Percentiles rank a stretch among this genome's conserved stretches.
phyloP scores from a whole-genome alignment of 2,797 vertebrate species.

The Passerculus sandwichensis region DNA sequence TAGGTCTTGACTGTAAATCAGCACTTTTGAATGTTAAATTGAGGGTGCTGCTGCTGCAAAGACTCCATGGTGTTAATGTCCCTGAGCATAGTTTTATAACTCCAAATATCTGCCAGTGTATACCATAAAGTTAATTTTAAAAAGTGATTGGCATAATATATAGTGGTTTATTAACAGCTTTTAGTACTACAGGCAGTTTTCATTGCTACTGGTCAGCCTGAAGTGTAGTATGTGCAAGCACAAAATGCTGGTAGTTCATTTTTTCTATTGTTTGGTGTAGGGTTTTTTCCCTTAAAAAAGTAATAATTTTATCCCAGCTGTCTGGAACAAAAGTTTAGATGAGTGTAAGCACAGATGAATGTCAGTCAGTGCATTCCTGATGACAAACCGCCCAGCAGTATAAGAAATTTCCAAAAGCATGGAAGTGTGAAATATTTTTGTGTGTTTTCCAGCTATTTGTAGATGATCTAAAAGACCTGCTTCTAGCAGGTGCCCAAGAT shows the following conservation, averaged over 20 bases:
- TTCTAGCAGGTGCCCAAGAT: conserved; percentile 41
- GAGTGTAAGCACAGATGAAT: not conserved
- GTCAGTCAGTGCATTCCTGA: not conserved
- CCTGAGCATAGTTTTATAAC: not conserved
- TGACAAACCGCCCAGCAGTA: conserved; percentile 11
- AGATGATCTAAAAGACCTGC: conserved; percentile 53
- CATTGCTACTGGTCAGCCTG: not conserved
- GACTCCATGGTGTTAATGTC: not conserved
- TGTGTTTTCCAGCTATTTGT: conserved; percentile 32
- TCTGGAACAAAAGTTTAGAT: not conserved
- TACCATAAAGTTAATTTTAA: not conserved
- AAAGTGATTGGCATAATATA: not conserved
- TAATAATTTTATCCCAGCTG: not conserved
- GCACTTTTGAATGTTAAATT: not conserved
- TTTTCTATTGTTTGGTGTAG: not conserved
- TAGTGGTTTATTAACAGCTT: not conserved
- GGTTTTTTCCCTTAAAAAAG: not conserved
- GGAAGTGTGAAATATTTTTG: not conserved
- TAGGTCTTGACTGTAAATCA: not conserved
- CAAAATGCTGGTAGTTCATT: not conserved
- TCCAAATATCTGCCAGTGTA: not conserved
- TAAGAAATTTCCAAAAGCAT: conserved; percentile 10
- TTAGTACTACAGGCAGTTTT: not conserved
- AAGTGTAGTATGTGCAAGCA: not conserved
- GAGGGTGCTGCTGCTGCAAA: not conserved